Percentiles rank a stretch among this genome's conserved stretches.
phyloP scores from a whole-genome alignment of 2,113 vertebrate genomes.

The Macheiramphus alcinus region DNA sequence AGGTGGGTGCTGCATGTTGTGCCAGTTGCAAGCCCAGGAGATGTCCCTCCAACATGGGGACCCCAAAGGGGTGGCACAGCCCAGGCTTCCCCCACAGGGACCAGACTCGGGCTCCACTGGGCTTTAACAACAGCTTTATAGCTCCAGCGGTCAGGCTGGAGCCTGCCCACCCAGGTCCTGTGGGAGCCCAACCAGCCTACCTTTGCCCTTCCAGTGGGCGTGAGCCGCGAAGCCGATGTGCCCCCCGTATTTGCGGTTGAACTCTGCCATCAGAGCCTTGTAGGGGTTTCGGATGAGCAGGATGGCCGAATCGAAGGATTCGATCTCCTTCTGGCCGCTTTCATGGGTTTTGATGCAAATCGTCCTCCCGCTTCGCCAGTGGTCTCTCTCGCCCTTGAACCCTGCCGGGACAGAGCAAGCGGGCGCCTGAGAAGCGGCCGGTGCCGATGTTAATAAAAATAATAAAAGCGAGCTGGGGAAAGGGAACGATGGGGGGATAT shows the following conservation, averaged over 20 bases:
- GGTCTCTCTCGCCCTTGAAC: conserved; percentile 95
- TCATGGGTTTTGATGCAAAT: conserved; percentile 97
- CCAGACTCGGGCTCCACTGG: rapidly evolving
- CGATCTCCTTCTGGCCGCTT: conserved; percentile 93
- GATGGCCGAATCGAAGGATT: conserved; percentile 88
- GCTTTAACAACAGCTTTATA: background rate
- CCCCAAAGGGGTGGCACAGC: background rate
- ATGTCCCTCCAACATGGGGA: background rate
- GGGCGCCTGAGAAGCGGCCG: background rate
- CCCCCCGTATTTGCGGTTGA: conserved; percentile 95
- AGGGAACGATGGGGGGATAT: background rate
- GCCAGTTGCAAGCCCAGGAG: background rate
- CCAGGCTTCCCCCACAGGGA: rapidly evolving
- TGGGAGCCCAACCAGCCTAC: conserved; percentile 51
- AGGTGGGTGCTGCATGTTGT: rapidly evolving
- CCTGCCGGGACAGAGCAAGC: conserved; percentile 58
- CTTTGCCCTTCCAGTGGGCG: conserved; percentile 95
- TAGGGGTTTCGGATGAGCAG: conserved; percentile 95
- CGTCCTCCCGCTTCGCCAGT: conserved; percentile 92
- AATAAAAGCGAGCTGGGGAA: background rate
- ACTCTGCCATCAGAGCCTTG: conserved; percentile 97
- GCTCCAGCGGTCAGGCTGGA: rapidly evolving
- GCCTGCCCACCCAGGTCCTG: rapidly evolving
- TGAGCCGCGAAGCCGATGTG: conserved; percentile 95
- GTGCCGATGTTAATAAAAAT: background rate